Evolutionary conservation across 2,113 vertebrate genomes (phyloP).

Genomic region (Ploceus nigricollis): DNA sequence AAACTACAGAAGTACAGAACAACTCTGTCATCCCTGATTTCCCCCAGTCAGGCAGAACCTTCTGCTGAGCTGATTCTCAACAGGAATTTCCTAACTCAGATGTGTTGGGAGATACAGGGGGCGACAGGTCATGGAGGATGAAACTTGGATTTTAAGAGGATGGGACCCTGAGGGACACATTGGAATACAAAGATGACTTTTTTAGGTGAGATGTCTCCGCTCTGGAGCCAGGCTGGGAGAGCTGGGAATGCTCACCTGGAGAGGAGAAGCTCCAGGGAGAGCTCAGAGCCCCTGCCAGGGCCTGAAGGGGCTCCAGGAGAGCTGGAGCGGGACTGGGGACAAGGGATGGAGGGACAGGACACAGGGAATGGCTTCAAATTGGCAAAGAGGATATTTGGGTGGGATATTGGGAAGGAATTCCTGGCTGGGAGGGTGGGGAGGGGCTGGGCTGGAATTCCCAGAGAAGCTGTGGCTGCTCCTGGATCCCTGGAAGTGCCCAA

Average conservation of each 20-base stretch:
- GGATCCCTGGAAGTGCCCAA: background rate
- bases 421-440: background rate
- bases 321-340: background rate
- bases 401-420: background rate
- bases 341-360: background rate
- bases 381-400: background rate
- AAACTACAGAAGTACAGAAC: rapidly evolving
- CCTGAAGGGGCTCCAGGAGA: background rate
- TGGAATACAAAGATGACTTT: rapidly evolving
- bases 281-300: background rate
- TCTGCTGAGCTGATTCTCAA: background rate
- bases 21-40: background rate
- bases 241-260: background rate
- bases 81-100: background rate
- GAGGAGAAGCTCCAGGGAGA: background rate
- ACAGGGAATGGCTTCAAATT: rapidly evolving
- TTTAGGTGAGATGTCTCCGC: background rate
- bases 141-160: background rate
- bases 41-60: background rate
- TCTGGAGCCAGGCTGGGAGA: background rate
- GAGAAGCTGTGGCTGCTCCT: background rate
- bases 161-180: background rate
- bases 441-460: background rate
- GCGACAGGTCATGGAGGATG: background rate
- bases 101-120: background rate